Evolutionary conservation across 2,888 invertebrate genomes (phyloP).

Genomic region (Elaeidobius kamerunicus): DNA sequence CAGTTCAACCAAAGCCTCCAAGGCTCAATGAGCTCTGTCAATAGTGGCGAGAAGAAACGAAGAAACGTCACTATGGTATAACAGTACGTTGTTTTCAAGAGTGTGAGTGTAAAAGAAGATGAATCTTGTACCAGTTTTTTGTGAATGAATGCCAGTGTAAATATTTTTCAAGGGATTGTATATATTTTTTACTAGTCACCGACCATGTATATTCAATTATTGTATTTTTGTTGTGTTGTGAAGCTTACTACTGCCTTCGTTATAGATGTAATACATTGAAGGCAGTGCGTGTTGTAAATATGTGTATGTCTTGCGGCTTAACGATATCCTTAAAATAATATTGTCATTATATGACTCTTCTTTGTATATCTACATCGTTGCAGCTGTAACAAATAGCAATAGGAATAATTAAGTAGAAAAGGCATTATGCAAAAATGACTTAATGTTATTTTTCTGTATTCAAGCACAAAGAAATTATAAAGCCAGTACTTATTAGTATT

Average conservation of each 20-base stretch:
- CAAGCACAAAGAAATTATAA: constrained; percentile 12
- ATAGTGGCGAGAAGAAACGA: constrained; percentile 55
- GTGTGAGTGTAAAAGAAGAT: constrained; percentile 36
- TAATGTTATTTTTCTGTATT: no score
- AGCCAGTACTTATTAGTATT: constrained; percentile 36
- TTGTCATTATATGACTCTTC: no score
- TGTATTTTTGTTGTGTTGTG: not conserved
- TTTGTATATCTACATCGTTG: no score
- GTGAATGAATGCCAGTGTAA: constrained; percentile 22
- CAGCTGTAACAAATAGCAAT: no score
- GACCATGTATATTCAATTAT: constrained; percentile 1
- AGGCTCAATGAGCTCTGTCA: constrained; percentile 57
- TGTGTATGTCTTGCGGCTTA: no score
- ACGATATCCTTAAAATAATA: no score
- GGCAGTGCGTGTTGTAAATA: no score
- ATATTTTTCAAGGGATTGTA: no score
- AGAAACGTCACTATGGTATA: constrained; percentile 62
- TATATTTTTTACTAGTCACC: constrained; percentile 33
- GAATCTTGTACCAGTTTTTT: constrained; percentile 28
- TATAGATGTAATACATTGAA: no score
- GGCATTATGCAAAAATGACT: no score
- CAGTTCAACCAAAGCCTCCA: constrained; percentile 53
- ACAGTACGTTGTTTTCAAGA: constrained; percentile 45
- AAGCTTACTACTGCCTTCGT: no score
- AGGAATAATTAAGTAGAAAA: no score